phyloP scores from a whole-genome alignment of 2,888 invertebrate genomes.

The Drosophila borborema region DNA sequence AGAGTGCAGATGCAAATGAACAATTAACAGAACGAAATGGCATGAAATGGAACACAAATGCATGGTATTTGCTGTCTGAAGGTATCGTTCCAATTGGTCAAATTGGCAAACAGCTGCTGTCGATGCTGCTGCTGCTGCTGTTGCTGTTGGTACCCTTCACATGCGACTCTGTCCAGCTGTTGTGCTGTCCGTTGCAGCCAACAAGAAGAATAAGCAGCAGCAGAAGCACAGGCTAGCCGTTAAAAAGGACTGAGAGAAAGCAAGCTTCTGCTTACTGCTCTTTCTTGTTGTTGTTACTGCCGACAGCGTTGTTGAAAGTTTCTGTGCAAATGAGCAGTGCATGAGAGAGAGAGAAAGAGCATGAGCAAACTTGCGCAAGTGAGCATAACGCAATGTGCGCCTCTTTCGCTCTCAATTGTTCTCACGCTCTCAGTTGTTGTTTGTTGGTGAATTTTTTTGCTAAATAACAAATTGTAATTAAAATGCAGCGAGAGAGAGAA shows the following conservation, averaged over 20 bases:
- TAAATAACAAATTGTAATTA: constrained; percentile 55
- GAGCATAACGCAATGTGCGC: neutral
- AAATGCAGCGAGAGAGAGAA: constrained; percentile 39
- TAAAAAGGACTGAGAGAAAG: constrained; percentile 8
- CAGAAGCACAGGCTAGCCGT: constrained; percentile 3
- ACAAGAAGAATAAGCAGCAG: neutral
- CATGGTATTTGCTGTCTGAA: neutral
- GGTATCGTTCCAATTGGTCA: constrained; percentile 31
- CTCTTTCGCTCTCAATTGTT: constrained; percentile 35
- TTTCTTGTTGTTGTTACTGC: constrained; percentile 24
- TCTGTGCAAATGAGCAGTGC: constrained; percentile 33
- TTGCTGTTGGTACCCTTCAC: constrained; percentile 34
- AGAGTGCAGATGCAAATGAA: constrained; percentile 43
- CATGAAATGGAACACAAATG: constrained; percentile 4
- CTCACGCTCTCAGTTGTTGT: constrained; percentile 36
- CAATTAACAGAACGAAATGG: constrained; percentile 20
- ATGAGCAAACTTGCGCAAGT: constrained; percentile 27
- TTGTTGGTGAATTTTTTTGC: constrained; percentile 35
- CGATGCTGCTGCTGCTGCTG: constrained; percentile 46
- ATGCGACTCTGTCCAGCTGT: constrained; percentile 50
- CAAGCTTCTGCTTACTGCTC: constrained; percentile 4
- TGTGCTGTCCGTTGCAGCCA: constrained; percentile 39
- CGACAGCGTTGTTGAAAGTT: constrained; percentile 56
- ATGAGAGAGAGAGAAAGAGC: neutral
- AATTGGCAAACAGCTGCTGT: constrained; percentile 49